phyloP scores from a whole-genome alignment of 2,797 vertebrate species.

The Lemur catta region DNA sequence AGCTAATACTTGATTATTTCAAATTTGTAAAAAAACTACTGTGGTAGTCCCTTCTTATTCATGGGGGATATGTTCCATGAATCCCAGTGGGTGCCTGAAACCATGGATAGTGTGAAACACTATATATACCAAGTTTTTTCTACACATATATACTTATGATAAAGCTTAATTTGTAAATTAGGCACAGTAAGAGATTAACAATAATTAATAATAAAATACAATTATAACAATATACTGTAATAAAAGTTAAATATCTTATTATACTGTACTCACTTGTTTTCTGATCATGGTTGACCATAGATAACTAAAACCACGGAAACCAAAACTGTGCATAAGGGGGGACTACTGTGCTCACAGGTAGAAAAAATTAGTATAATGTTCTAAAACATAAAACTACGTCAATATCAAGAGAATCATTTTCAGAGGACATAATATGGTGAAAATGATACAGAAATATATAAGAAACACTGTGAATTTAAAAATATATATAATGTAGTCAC shows the following conservation, averaged over 20 bases:
- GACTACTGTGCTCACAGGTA: background rate
- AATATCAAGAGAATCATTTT: background rate
- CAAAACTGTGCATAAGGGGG: background rate
- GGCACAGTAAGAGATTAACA: background rate
- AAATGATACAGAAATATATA: background rate
- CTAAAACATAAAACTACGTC: slow-evolving; percentile 28
- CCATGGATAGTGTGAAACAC: background rate
- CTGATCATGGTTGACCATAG: background rate
- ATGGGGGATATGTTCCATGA: background rate
- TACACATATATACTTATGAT: background rate
- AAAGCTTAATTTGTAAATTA: background rate
- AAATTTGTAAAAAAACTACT: background rate
- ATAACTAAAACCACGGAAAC: background rate
- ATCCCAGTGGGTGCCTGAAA: background rate
- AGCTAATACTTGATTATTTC: slow-evolving; percentile 23
- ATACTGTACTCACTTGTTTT: background rate
- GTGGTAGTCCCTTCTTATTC: background rate
- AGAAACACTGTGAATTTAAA: background rate
- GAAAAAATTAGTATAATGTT: background rate
- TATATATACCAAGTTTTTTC: background rate
- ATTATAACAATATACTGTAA: background rate
- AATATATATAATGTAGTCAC: background rate
- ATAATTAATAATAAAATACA: background rate
- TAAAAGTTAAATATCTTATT: background rate
- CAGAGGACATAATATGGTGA: background rate